Base-by-base conservation (phyloP, 2,797 vertebrate species). In the Tragelaphus oryx region DNA sequence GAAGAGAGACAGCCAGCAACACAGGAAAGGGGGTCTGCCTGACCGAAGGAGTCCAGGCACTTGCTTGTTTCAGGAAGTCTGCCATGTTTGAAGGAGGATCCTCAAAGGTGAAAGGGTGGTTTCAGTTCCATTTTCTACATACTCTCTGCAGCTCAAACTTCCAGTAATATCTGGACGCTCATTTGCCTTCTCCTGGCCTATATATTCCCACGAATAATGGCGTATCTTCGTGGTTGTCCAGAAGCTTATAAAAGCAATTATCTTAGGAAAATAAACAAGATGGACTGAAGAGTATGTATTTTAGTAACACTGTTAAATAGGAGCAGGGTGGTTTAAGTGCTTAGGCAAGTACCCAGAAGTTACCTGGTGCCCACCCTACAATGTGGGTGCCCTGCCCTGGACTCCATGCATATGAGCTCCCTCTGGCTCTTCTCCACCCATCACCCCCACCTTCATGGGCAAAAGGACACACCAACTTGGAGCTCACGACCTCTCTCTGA, bases 161-260 rank as follows among this genome's bases (percentile, higher is more conserved):
- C 44, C 20, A 7, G 41, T 30, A 55, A 81, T 18, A 80, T 60
- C 46, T 71, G 11, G 84, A 81, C 65, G 28, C 20, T 8, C 50
- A 48, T 26, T 62, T 17, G 37, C 37, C 74, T 86, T 81, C 18
- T 78, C 33, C 41, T 81, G 33, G 6, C 41, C 85, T 88, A 3
- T 57, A 87, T 24, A 68, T 93, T 62, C 52, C 60, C 18, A 24
- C 7, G 14, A n/a, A 28, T 48, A 41, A 57, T 33, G 8, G 65
- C 37, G 76, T 26, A n/a, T 30, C 17, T 37, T 54, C 0, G 1
- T 79, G 41, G 55, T 95, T 79, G 76, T 87, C 30, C 33, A 74
- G 59, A 88, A 83, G 57, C 17, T 18, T 18, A 83, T 79, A 52
- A 82, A 93, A 83, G 55, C 71, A 59, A 74, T 65, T 30, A 52